Evolutionary conservation across 1,140 invertebrate species (phyloP).

Genomic region (Pygmarrhopalites habei): DNA sequence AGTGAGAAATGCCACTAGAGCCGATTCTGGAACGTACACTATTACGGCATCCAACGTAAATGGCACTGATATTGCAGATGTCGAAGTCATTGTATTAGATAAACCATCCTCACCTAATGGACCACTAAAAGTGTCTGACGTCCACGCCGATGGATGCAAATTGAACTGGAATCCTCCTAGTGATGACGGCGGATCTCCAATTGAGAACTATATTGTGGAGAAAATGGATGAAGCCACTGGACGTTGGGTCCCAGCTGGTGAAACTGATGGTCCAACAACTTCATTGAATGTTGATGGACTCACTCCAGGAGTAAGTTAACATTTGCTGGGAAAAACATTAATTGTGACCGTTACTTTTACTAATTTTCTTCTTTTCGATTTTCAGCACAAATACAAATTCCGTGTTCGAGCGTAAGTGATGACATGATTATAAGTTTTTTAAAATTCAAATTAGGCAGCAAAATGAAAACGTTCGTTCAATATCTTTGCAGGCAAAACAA

Average conservation of each 20-base stretch:
- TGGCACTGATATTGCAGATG: slow-evolving; percentile 82
- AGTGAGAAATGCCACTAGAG: slow-evolving; percentile 73
- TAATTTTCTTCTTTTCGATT: too few relatives aligned
- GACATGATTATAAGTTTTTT: too few relatives aligned
- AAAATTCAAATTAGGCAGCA: too few relatives aligned
- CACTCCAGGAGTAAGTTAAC: too few relatives aligned
- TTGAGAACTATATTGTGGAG: slow-evolving; percentile 87
- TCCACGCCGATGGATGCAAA: slow-evolving; percentile 76
- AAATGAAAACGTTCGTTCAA: too few relatives aligned
- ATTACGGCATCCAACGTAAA: slow-evolving; percentile 87
- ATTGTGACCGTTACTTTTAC: too few relatives aligned
- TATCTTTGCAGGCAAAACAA: too few relatives aligned
- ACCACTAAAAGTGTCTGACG: slow-evolving; percentile 76
- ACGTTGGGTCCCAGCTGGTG: slow-evolving; percentile 86
- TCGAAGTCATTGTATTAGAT: slow-evolving; percentile 86
- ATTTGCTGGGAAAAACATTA: too few relatives aligned
- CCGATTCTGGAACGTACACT: slow-evolving; percentile 84
- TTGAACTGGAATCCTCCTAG: slow-evolving; percentile 82
- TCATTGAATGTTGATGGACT: slow-evolving; percentile 66
- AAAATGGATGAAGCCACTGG: slow-evolving; percentile 86
- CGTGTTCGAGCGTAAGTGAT: slow-evolving; percentile 75
- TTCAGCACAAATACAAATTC: slow-evolving; percentile 96
- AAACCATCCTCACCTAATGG: slow-evolving; percentile 83
- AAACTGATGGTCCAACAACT: slow-evolving; percentile 73
- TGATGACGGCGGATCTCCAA: slow-evolving; percentile 77